Conservation (phyloP, 2,888 invertebrate species). For the Heliothis peltigera region DNA sequence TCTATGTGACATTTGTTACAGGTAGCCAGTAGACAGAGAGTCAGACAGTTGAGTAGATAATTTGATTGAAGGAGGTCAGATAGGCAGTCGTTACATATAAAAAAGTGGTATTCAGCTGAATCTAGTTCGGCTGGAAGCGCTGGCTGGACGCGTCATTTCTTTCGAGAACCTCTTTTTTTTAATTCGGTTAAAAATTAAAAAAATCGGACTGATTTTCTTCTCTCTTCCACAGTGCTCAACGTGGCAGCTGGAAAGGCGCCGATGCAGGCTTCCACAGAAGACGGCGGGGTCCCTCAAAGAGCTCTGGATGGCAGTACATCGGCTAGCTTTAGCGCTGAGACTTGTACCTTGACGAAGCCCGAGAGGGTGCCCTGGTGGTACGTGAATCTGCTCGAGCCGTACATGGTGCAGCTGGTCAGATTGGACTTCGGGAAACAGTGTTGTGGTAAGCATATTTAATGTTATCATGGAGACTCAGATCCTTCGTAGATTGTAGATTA, state of each 20-base stretch:
- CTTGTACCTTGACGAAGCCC: slow-evolving; percentile 95
- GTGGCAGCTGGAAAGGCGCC: slow-evolving; percentile 98
- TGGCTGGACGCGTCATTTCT: too few relatives aligned
- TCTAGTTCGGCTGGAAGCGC: too few relatives aligned
- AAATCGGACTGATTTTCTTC: background rate
- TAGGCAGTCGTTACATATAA: too few relatives aligned
- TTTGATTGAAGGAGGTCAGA: too few relatives aligned
- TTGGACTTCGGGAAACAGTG: slow-evolving; percentile 97
- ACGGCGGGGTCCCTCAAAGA: slow-evolving; percentile 96
- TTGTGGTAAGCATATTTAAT: slow-evolving; percentile 92
- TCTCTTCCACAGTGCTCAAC: slow-evolving; percentile 93
- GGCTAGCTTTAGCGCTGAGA: slow-evolving; percentile 94
- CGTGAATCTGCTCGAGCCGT: slow-evolving; percentile 97
- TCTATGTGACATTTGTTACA: too few relatives aligned
- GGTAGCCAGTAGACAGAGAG: too few relatives aligned
- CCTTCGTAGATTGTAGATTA: too few relatives aligned
- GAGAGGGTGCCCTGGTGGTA: slow-evolving; percentile 98
- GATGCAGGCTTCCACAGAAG: slow-evolving; percentile 96
- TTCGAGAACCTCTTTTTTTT: too few relatives aligned
- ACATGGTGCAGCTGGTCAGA: slow-evolving; percentile 97
- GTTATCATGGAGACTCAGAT: too few relatives aligned
- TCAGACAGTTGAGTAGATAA: too few relatives aligned
- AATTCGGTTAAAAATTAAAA: too few relatives aligned
- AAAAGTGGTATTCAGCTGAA: too few relatives aligned
- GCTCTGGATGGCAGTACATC: slow-evolving; percentile 97